Evolutionary conservation across 2,113 vertebrate species (phyloP).

Genomic region (Brienomyrus brachyistius): DNA sequence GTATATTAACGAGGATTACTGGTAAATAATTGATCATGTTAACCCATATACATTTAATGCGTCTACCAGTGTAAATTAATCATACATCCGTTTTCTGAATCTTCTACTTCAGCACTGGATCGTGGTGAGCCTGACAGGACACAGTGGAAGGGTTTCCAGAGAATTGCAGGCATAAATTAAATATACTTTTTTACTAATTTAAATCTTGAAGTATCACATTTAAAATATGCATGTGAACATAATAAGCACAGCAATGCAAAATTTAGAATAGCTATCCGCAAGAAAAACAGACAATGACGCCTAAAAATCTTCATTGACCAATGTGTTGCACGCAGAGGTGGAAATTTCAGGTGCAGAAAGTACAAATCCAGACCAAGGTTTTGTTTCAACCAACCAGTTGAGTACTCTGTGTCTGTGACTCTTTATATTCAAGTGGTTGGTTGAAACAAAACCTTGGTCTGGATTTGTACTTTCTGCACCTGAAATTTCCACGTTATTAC

Average conservation of each 20-base stretch:
- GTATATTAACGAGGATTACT: not conserved
- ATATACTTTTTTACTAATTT: not conserved
- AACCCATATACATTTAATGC: not conserved
- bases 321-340: conserved; percentile 26
- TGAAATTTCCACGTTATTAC: too few species aligned
- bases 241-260: not conserved
- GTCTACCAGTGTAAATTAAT: not conserved
- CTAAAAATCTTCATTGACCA: not conserved
- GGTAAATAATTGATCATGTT: not conserved
- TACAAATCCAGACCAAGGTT: too few species aligned
- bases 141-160: not conserved
- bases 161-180: not conserved
- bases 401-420: too few species aligned
- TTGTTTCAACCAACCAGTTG: too few species aligned
- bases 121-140: not conserved
- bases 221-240: not conserved
- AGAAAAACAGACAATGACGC: conserved; percentile 3
- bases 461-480: too few species aligned
- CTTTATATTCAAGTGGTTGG: too few species aligned
- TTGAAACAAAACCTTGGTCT: too few species aligned
- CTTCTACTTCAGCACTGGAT: not conserved
- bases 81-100: not conserved
- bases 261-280: not conserved
- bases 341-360: too few species aligned
- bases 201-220: not conserved